A percentile compares a stretch with the other conserved stretches of the same genome.
These are phyloP conservation scores for Chloroclystis v-ata DNA, from an alignment of 2,888 invertebrate species.

Conservation along the genomic window DNA sequence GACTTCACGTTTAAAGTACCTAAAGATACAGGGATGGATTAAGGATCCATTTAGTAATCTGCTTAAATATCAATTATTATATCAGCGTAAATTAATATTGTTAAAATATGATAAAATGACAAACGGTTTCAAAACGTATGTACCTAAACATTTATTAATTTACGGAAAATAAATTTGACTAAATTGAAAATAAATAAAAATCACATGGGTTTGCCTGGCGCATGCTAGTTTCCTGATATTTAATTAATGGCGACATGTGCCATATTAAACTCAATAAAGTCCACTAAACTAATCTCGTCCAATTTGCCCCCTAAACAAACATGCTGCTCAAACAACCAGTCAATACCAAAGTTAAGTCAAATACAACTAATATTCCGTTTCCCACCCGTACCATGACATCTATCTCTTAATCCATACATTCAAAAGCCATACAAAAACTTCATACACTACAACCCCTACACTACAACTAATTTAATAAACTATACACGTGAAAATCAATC, in stretches of 20 bases:
- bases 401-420: constrained; percentile 53
- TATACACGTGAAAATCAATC: not conserved
- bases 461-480: constrained; percentile 14
- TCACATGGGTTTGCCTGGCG: too few relatives aligned
- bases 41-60: too few relatives aligned
- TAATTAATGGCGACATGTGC: too few relatives aligned
- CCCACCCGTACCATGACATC: constrained; percentile 44
- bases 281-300: not conserved
- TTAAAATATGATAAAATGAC: too few relatives aligned
- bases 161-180: too few relatives aligned
- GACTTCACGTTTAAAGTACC: not conserved
- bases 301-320: not conserved
- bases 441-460: constrained; percentile 30
- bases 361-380: constrained; percentile 14
- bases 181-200: too few relatives aligned
- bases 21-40: not conserved
- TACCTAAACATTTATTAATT: too few relatives aligned
- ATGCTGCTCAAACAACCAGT: not conserved
- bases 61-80: too few relatives aligned
- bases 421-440: constrained; percentile 23
- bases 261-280: constrained; percentile 1
- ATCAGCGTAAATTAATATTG: too few relatives aligned
- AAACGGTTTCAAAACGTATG: too few relatives aligned
- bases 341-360: not conserved
- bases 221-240: too few relatives aligned